phyloP scores from a whole-genome alignment of 1,140 invertebrate genomes.

The Harlomillsia oculata region DNA sequence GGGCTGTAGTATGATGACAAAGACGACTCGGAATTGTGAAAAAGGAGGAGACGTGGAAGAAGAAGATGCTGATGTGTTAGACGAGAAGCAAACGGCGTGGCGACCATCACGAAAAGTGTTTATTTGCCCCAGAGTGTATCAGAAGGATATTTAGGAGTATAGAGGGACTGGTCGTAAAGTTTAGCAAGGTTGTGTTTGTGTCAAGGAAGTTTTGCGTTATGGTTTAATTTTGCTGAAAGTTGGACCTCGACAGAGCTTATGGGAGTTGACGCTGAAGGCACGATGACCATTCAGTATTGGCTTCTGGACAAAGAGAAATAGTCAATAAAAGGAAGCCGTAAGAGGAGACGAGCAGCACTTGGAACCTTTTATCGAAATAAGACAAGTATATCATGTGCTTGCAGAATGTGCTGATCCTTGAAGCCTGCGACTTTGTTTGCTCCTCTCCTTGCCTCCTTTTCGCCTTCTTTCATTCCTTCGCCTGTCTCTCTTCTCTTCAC shows the following conservation, averaged over 20 bases:
- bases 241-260: conserved; percentile 18
- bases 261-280: conserved; percentile 9
- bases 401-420: conserved; percentile 11
- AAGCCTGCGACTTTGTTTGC: not conserved
- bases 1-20: not conserved
- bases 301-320: conserved; percentile 21
- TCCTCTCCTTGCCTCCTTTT: not conserved
- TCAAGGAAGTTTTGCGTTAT: conserved; percentile 29
- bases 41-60: not conserved
- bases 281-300: conserved; percentile 11
- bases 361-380: conserved; percentile 35
- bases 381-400: conserved; percentile 19
- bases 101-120: conserved; percentile 10
- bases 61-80: not conserved
- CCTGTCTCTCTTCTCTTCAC: too few relatives aligned
- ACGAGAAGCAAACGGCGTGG: not conserved
- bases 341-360: conserved; percentile 17
- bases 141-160: conserved; percentile 14
- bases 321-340: conserved; percentile 27
- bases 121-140: conserved; percentile 16
- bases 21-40: not conserved
- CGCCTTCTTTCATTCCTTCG: not conserved
- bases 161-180: conserved; percentile 20
- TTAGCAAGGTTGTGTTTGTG: conserved; percentile 24
- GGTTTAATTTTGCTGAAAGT: conserved; percentile 31